Base-by-base conservation (phyloP, 2,888 invertebrate genomes). In the Fragum fragum region DNA sequence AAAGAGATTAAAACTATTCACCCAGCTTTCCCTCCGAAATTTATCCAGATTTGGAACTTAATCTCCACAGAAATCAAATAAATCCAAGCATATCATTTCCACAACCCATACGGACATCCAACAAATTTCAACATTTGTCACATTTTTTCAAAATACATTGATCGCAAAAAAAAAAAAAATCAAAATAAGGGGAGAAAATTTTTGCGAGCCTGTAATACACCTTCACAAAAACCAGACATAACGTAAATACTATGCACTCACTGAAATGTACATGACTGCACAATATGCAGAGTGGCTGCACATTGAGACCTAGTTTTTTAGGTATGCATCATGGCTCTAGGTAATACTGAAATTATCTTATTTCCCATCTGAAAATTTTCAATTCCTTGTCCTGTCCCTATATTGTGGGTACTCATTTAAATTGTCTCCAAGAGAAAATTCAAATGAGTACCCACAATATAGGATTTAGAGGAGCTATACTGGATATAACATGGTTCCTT, bases 221-320 rank as follows among this genome's bases (percentile, higher is more conserved):
- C 82, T 78, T 61, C 73, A 74, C 73, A 82, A 82, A 82, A 82
- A 82, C 57, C 76, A 82, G 82, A 78, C 82, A 55, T 29, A 76
- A 73, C 75, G 76, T 82, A 82, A 82, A 82, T 78, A 82, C 75
- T 75, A 74, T 77, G 76, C 82, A 81, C 73, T 61, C 47, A n/a
- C 47, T 74, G 77, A 57, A 36, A 70, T 76, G 61, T 52, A 71
- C 23, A 71, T 26, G 63, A 63, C 42, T 82, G 79, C 79, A 79
- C 73, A 79, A 59, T 75, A 63, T 75, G 73, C 73, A 73, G n/a
- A 61, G 23, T 52, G 26, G 26, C 73, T 79, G 82, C 82, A 82
- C 73, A 69, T 36, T 28, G 47, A 42, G 59, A 32, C 70, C 76
- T 70, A 76, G 69, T 59, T 76, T 71, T 71, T 71, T 70, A 29